Evolutionary conservation across 2,113 vertebrate species (phyloP), one percentile per base, ranked within the genome.

Genomic region (Athene cunicularia): DNA sequence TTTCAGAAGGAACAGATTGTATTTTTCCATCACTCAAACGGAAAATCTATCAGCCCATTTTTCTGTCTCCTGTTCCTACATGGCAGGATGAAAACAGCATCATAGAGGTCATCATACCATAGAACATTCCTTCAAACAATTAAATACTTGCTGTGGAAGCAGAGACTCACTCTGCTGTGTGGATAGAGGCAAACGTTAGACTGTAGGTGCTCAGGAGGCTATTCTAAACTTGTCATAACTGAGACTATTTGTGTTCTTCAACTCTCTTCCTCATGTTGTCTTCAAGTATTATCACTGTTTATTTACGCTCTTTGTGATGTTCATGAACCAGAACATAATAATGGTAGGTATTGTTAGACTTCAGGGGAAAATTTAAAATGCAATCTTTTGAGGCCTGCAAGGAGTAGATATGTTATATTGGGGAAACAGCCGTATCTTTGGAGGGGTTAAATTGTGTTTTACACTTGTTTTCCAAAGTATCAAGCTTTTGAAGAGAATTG

Each of bases 381-480:
- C 45, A 71, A 14, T 27, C 12, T 86, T 79, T 70, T 0, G 0
- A 43, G n/a, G 32, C 45, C 18, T 19, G 32, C 19, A 41, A 33
- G 58, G 43, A 86, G 53, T 55, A 55, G 62, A 4, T 70, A 18
- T 24, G 28, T 72, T 62, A 10, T 20, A 24, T 0, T 52, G 50
- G 26, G 53, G 39, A 70, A 73, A 17, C 8, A 74, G 27, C 21
- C 45, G 9, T 53, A 32, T 32, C 28, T 93, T 72, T 86, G 63
- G 19, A 18, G 59, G 39, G 45, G 17, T 81, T 84, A 18, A 45
- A 8, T 21, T n/a, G 22, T 15, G 33, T 10, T 82, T 80, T 68
- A 52, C 58, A 33, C 22, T 68, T 94, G 17, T 55, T 89, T 58
- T 87, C 63, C 93, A 50, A 93, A 86, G 76, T 66, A 28, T 39